A percentile compares a stretch with the other conserved stretches of the same genome.
These are phyloP conservation scores for Pituophis catenifer DNA, from an alignment of 2,113 vertebrate species.

Conservation along the genomic window DNA sequence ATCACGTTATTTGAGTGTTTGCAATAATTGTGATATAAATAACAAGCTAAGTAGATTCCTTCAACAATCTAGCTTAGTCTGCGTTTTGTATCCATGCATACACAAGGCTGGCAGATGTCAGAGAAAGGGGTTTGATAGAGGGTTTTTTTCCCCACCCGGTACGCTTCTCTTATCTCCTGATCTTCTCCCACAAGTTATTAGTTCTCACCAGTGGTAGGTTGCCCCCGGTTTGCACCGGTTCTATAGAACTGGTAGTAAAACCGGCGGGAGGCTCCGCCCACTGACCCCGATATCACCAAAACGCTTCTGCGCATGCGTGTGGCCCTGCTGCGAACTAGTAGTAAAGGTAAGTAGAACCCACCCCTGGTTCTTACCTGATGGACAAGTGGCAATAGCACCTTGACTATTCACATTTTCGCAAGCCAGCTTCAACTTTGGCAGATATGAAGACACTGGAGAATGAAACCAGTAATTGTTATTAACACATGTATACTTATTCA, in stretches of 20 bases:
- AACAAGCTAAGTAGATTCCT: neutral
- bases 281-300: no score
- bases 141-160: no score
- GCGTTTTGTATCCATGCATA: neutral
- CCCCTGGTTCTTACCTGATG: conserved; percentile 20
- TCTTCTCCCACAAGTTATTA: neutral
- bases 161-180: neutral
- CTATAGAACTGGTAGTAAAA: no score
- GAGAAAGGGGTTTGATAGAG: neutral
- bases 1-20: neutral
- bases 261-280: no score
- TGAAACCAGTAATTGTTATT: neutral
- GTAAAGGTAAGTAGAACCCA: no score
- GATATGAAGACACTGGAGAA: neutral
- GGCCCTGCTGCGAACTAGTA: no score
- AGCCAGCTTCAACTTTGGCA: neutral
- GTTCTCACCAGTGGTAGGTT: neutral
- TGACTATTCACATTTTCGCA: neutral
- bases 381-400: conserved; percentile 40
- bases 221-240: no score
- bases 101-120: neutral
- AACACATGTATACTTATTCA: neutral
- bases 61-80: neutral
- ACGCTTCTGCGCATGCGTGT: no score
- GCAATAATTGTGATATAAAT: neutral